Percentiles rank a stretch among this genome's conserved stretches.
These are phyloP conservation scores for Zapornia atra DNA, from an alignment of 2,113 vertebrate species.

Conservation along the genomic window DNA sequence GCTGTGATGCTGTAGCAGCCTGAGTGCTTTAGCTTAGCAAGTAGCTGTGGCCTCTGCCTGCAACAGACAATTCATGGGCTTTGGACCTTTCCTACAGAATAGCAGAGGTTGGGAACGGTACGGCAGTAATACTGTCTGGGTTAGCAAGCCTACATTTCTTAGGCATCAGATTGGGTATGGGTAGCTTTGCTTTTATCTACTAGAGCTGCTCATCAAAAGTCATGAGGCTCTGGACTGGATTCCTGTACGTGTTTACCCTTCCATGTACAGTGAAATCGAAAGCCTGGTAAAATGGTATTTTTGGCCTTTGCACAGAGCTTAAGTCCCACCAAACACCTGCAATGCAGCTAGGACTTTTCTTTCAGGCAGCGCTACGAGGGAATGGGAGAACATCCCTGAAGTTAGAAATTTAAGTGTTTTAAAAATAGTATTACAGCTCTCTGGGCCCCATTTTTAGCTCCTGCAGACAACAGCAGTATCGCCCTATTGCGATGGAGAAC, in stretches of 20 bases:
- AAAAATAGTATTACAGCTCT: neutral
- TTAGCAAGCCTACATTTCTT: neutral
- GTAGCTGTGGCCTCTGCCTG: neutral
- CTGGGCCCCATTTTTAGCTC: neutral
- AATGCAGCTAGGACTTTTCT: conserved; percentile 3
- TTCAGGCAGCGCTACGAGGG: neutral
- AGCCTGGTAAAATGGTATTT: neutral
- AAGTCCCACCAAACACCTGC: conserved; percentile 1
- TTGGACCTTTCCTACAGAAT: neutral
- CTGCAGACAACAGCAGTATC: neutral
- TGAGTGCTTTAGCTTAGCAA: neutral
- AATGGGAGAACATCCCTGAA: neutral
- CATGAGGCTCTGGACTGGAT: neutral
- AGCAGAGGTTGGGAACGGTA: rapidly evolving
- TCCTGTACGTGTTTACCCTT: neutral
- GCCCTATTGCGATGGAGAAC: neutral
- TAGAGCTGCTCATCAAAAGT: neutral
- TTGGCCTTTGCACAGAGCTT: neutral
- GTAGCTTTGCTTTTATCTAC: neutral
- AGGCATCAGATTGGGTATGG: neutral
- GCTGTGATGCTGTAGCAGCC: neutral
- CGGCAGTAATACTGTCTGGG: rapidly evolving
- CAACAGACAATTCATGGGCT: neutral
- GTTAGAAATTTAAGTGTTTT: neutral
- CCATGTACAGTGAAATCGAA: neutral